Conservation (phyloP, 2,797 vertebrate species). For the Benthosema pterotum region DNA sequence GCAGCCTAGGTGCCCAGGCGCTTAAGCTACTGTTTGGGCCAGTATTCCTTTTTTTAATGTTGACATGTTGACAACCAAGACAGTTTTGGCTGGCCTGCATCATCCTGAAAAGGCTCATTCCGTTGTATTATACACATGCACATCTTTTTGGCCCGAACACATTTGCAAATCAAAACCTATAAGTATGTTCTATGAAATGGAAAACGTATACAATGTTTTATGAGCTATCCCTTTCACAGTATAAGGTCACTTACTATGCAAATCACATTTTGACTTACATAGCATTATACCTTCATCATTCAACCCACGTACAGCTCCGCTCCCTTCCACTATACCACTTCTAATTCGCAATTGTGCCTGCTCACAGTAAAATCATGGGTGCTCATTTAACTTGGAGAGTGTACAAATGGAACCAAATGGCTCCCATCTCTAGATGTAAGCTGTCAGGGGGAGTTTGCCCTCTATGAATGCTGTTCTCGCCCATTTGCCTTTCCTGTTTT, state of each 20-base stretch:
- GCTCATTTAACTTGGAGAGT: background rate
- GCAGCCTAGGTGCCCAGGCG: too few relatives aligned
- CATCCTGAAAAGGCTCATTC: too few relatives aligned
- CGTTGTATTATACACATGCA: too few relatives aligned
- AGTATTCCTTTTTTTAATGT: too few relatives aligned
- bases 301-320: conserved; percentile 31
- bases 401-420: background rate
- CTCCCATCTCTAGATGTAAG: too few relatives aligned
- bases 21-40: too few relatives aligned
- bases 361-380: background rate
- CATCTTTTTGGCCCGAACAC: too few relatives aligned
- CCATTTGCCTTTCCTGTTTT: background rate
- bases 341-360: conserved; percentile 32
- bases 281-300: conserved; percentile 32
- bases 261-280: conserved; percentile 41
- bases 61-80: too few relatives aligned
- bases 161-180: too few relatives aligned
- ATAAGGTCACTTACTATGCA: conserved; percentile 21
- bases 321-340: conserved; percentile 41
- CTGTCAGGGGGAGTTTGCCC: too few relatives aligned
- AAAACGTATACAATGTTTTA: background rate
- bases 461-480: background rate
- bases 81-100: too few relatives aligned
- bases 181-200: too few relatives aligned
- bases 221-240: conserved; percentile 10